Evolutionary conservation across 2,113 vertebrate genomes (phyloP).

Genomic region (Corythaeola cristata): DNA sequence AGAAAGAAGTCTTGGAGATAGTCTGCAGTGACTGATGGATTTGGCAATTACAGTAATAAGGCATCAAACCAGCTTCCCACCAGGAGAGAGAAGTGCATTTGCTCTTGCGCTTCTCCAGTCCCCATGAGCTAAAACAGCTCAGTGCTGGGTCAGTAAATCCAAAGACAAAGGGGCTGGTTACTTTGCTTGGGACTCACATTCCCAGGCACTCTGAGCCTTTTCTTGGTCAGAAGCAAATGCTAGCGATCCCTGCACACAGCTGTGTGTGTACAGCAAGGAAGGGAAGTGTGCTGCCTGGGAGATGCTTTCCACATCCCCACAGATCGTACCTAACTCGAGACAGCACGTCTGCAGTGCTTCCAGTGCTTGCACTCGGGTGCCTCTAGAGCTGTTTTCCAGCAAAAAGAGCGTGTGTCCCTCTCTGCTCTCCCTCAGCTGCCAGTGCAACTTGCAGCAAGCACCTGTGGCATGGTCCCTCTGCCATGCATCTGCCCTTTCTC

Average conservation of each 20-base stretch:
- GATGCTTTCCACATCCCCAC: not conserved
- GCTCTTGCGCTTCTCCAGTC: not conserved
- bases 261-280: not conserved
- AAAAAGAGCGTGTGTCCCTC: not conserved
- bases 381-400: constrained; percentile 24
- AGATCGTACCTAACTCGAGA: not conserved
- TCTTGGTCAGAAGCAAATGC: not conserved
- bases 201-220: not conserved
- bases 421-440: not conserved
- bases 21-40: not conserved
- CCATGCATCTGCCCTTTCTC: not conserved
- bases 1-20: not conserved
- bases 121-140: not conserved
- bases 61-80: constrained; percentile 16
- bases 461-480: not conserved
- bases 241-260: not conserved
- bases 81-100: not conserved
- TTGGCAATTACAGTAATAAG: constrained; percentile 33
- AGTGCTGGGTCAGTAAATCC: not conserved
- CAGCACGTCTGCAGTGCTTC: not conserved
- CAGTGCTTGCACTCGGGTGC: constrained; percentile 36
- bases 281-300: not conserved
- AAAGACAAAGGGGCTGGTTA: not conserved
- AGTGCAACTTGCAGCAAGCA: not conserved
- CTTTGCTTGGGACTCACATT: not conserved